Conservation (phyloP, 1,140 invertebrate species). For the Berghia stephanieae region DNA sequence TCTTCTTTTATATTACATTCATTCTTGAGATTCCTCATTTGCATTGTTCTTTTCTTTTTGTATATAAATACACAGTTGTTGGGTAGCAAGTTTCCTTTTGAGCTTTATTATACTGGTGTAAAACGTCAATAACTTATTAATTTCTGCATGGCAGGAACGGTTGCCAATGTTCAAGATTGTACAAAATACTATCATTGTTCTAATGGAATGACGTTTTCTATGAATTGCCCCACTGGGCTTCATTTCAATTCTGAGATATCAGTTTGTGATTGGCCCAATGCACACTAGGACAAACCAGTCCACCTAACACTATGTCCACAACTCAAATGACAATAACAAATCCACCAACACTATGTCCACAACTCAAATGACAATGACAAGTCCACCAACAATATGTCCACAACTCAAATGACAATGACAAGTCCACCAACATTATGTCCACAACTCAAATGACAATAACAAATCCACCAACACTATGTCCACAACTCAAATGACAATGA, state of each 20-base stretch:
- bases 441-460: background rate
- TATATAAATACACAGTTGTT: too few relatives aligned
- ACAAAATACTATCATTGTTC: conserved; percentile 12
- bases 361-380: background rate
- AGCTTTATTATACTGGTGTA: too few relatives aligned
- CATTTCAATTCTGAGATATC: background rate
- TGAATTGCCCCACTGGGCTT: background rate
- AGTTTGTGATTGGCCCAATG: conserved; percentile 21
- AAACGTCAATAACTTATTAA: background rate
- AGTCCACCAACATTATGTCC: background rate
- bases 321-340: background rate
- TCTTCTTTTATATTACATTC: too few relatives aligned
- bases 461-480: conserved; percentile 67
- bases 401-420: background rate
- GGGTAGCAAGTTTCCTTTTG: too few relatives aligned
- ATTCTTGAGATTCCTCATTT: too few relatives aligned
- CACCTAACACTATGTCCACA: background rate
- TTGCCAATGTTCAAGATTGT: background rate
- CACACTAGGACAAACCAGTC: background rate
- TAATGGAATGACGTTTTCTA: background rate
- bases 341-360: background rate
- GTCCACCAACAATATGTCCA: too few relatives aligned
- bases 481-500: conserved; percentile 79
- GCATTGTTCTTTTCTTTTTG: too few relatives aligned
- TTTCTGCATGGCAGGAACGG: background rate